Conservation (phyloP, 2,888 invertebrate genomes). For the Stenchaetothrips biformis region DNA sequence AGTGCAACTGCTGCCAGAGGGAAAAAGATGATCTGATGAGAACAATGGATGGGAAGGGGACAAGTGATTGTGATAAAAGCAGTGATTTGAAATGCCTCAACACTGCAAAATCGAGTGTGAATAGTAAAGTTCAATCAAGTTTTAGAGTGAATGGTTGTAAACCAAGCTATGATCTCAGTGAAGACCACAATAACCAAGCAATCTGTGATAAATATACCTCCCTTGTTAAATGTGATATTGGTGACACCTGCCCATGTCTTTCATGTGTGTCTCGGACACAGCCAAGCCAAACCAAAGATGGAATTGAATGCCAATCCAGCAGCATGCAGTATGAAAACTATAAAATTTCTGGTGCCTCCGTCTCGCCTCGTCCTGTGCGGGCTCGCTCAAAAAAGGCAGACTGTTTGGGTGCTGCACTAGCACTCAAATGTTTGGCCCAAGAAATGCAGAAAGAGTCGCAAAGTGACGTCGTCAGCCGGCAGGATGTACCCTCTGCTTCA, state of each 20-base stretch:
- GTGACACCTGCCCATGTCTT: background rate
- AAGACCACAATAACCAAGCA: slow-evolving; percentile 21
- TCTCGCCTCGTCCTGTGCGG: background rate
- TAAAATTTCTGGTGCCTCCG: slow-evolving; percentile 2
- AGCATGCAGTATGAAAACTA: background rate
- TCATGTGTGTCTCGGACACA: background rate
- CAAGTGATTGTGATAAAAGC: slow-evolving; percentile 29
- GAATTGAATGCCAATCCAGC: background rate
- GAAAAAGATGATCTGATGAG: slow-evolving; percentile 10
- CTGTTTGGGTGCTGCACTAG: background rate
- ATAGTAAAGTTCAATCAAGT: background rate
- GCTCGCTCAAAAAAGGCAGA: background rate
- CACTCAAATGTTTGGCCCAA: background rate
- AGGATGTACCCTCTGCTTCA: slow-evolving; percentile 60
- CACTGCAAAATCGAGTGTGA: background rate
- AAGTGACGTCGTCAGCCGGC: background rate
- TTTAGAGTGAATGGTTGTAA: background rate
- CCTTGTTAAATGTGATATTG: slow-evolving; percentile 6
- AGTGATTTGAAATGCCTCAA: slow-evolving; percentile 9
- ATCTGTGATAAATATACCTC: slow-evolving; percentile 23
- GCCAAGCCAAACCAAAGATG: slow-evolving; percentile 13
- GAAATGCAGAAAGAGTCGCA: background rate
- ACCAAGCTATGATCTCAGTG: slow-evolving; percentile 12
- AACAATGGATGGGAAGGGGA: background rate
- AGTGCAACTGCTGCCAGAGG: background rate